A percentile compares a stretch with the other conserved stretches of the same genome.
Evolutionary conservation across 2,797 vertebrate genomes (phyloP).

Genomic region (Pteronotus mesoamericanus): DNA sequence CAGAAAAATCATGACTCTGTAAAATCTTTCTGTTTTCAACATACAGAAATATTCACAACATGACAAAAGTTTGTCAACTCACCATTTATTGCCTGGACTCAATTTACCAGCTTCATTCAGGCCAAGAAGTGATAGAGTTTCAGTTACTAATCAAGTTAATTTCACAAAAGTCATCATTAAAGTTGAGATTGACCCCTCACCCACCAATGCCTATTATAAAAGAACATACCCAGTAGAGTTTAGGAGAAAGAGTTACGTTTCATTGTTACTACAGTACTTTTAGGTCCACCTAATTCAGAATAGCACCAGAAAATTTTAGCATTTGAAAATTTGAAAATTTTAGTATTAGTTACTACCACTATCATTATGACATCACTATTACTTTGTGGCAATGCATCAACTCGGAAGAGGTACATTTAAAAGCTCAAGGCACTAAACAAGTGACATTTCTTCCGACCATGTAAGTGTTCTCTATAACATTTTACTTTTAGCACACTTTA

Average conservation of each 20-base stretch:
- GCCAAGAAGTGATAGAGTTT: background rate
- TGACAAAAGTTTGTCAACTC: slow-evolving; percentile 34
- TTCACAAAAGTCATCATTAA: background rate
- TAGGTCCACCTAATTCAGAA: slow-evolving; percentile 49
- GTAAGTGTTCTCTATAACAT: background rate
- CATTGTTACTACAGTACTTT: slow-evolving; percentile 43
- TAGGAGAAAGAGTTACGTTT: slow-evolving; percentile 33
- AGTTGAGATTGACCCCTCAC: background rate
- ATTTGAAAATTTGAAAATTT: no score
- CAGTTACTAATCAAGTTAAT: background rate
- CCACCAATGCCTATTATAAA: background rate
- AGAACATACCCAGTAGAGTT: slow-evolving; percentile 20
- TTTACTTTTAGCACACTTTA: background rate
- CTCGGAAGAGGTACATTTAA: background rate
- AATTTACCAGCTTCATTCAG: slow-evolving; percentile 35
- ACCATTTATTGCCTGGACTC: slow-evolving; percentile 55
- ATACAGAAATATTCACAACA: slow-evolving; percentile 24
- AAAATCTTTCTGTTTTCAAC: background rate
- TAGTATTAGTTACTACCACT: background rate
- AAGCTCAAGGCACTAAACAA: background rate
- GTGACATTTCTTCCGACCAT: background rate
- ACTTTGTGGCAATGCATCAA: fast-evolving
- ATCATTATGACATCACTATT: slow-evolving; percentile 54
- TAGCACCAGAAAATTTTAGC: no score
- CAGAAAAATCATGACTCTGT: slow-evolving; percentile 19